Percentiles rank a stretch among this genome's conserved stretches.
These are phyloP conservation scores for Bucco capensis DNA, from an alignment of 2,113 vertebrate genomes.

Conservation along the genomic window DNA sequence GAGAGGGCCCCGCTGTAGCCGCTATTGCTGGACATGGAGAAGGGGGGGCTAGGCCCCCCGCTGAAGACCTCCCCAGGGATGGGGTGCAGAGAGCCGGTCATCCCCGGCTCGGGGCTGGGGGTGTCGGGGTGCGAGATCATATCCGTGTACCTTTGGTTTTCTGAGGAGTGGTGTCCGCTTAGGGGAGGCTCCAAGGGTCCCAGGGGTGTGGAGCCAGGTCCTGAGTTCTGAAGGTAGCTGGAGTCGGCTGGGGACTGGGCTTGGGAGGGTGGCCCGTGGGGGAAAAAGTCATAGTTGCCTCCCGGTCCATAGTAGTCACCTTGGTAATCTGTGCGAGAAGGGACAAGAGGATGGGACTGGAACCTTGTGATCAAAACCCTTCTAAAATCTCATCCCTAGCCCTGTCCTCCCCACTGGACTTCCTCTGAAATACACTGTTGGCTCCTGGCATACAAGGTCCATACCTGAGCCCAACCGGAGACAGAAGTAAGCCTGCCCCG, in stretches of 20 bases:
- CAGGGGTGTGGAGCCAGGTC: constrained; percentile 79
- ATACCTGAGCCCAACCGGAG: not conserved
- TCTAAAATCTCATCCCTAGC: not conserved
- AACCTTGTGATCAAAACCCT: fast-evolving
- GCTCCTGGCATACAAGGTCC: not conserved
- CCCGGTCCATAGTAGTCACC: constrained; percentile 93
- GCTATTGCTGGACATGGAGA: constrained; percentile 90
- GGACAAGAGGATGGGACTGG: not conserved
- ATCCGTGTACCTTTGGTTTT: constrained; percentile 98
- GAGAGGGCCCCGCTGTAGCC: constrained; percentile 91
- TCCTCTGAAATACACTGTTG: fast-evolving
- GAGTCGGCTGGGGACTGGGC: constrained; percentile 94
- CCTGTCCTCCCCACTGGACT: not conserved
- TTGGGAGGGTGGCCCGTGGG: constrained; percentile 93
- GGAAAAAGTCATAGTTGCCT: constrained; percentile 95
- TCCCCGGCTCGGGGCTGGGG: constrained; percentile 91
- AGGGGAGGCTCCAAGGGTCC: constrained; percentile 86
- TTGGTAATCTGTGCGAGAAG: constrained; percentile 83
- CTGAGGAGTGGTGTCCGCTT: constrained; percentile 86
- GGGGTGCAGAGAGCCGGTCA: constrained; percentile 88
- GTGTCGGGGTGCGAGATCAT: constrained; percentile 96
- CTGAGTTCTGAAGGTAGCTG: constrained; percentile 89
- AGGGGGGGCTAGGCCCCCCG: constrained; percentile 91
- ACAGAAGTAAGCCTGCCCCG: not conserved
- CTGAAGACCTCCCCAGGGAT: constrained; percentile 90